Percentiles rank a stretch among this genome's conserved stretches.
These are phyloP conservation scores for Clunio marinus DNA, from an alignment of 2,888 invertebrate genomes.

Conservation along the genomic window DNA sequence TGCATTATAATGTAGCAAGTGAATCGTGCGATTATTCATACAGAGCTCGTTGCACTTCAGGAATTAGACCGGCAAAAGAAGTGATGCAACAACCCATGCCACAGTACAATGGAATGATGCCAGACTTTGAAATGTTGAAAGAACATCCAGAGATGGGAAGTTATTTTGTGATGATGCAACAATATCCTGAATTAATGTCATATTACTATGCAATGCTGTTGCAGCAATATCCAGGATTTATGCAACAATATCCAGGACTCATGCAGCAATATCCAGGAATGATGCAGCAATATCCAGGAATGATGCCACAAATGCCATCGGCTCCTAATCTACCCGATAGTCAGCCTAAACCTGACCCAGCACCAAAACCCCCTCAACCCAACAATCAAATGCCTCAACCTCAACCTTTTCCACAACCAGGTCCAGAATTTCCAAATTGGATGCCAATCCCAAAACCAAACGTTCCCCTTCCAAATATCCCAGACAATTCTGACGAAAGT, in stretches of 20 bases:
- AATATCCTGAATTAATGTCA: too few relatives aligned
- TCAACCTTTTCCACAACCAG: not conserved
- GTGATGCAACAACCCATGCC: too few relatives aligned
- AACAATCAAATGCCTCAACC: not conserved
- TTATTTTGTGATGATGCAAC: too few relatives aligned
- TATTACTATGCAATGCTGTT: too few relatives aligned
- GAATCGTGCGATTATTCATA: not conserved
- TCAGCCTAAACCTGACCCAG: not conserved
- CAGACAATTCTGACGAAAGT: not conserved
- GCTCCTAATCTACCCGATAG: not conserved
- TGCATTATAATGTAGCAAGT: not conserved
- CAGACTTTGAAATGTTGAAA: too few relatives aligned
- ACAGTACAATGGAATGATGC: too few relatives aligned
- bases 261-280: not conserved
- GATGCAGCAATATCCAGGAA: not conserved
- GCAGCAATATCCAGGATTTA: not conserved
- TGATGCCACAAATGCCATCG: not conserved
- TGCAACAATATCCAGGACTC: not conserved
- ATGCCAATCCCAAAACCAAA: conserved; percentile 6
- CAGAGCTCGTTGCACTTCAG: not conserved
- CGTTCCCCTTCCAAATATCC: not conserved
- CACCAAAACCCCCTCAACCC: not conserved
- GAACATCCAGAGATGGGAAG: too few relatives aligned
- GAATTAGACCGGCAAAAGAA: too few relatives aligned
- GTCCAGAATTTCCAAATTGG: not conserved